Base-by-base conservation (phyloP, 2,113 vertebrate genomes). In the Ammodytes marinus region DNA sequence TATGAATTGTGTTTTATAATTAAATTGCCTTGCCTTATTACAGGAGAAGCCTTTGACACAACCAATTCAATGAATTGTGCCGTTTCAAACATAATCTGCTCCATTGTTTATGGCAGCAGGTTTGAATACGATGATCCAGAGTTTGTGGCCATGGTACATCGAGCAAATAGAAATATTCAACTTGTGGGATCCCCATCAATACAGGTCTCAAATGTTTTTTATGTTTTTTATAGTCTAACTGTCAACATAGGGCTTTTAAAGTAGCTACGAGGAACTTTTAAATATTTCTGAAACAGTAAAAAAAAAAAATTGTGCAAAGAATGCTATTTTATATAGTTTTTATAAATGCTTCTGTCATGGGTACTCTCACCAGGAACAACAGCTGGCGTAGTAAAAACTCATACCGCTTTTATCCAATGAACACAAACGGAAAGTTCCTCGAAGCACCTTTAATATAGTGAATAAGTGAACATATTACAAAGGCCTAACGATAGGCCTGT, bases 11-110 rank as follows among this genome's bases (percentile, higher is more conserved):
- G 27, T 27, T 27, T 27, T 27, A 27, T 27, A 2, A 27, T 1
- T 27, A 27, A 27, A 27, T 27, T 27, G 27, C 27, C 27, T 27
- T 27, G 27, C 27, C 27, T 2, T 27, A 2, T 4, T 39, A 8
- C 4, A 77, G 86, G 72, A 10, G n/a, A 82, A 57, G 10, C 77
- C 1, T 74, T 77, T 5, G 69, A 86, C 35, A 27, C 17, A 0
- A 69, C 57, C 0, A n/a, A 68, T 15, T 57, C 69, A 1, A 5
- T 82, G 2, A 61, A 68, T 63, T 66, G 17, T 15, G 54, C 46
- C 2, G 69, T 83, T 15, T 83, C 89, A 4, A 91, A 92, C 11
- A 80, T 92, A 2, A 91, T 91, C 74, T 86, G 82, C 73, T 88
- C 84, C 39, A 60, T 91, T 37, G 73, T 89, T 1, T 92, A 89